phyloP scores from a whole-genome alignment of 2,797 vertebrate genomes.

The Podargus strigoides region DNA sequence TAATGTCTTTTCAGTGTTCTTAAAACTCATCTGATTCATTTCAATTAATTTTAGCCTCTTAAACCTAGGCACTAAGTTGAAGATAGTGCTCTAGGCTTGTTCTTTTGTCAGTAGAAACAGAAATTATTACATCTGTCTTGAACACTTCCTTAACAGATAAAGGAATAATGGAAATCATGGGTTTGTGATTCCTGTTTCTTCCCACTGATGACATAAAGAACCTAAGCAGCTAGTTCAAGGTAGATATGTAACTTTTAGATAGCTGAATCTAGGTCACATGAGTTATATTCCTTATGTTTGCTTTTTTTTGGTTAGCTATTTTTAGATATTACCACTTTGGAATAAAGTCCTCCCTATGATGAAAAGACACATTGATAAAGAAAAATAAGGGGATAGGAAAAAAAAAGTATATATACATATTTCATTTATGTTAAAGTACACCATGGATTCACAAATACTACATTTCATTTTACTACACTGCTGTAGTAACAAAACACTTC shows the following conservation, averaged over 20 bases:
- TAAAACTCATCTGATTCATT: not conserved
- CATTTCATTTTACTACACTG: not conserved
- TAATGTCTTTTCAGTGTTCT: not conserved
- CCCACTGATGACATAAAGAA: not conserved
- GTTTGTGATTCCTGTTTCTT: not conserved
- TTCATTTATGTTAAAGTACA: not conserved
- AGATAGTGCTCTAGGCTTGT: not conserved
- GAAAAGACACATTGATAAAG: not conserved
- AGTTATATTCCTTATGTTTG: not conserved
- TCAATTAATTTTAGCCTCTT: not conserved
- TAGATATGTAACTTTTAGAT: not conserved
- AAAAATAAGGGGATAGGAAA: not conserved
- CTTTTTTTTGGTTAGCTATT: not conserved
- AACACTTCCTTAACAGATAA: not conserved
- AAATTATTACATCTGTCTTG: not conserved
- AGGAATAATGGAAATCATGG: not conserved
- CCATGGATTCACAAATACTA: not conserved
- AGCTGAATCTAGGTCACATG: not conserved
- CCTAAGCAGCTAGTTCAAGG: not conserved
- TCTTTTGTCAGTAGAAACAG: not conserved
- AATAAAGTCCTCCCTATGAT: not conserved
- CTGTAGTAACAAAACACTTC: not conserved
- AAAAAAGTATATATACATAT: not conserved
- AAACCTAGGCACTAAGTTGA: not conserved
- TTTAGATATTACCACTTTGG: not conserved